Conservation (phyloP, 64 coral and sea anemone genomes). For the Montipora efflorescens region DNA sequence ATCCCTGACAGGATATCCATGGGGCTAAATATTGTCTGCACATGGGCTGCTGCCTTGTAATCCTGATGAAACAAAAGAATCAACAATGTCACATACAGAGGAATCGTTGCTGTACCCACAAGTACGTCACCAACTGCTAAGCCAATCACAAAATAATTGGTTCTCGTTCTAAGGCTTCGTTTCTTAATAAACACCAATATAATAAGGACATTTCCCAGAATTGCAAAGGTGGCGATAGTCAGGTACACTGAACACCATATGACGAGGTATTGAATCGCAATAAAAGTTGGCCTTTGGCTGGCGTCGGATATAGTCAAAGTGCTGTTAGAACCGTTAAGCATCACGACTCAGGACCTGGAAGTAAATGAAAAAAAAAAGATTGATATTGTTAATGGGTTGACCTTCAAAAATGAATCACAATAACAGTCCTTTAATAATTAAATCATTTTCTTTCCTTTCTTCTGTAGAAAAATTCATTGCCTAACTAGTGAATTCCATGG, state of each 20-base stretch:
- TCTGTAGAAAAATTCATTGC: too few relatives aligned
- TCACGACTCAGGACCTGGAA: neutral
- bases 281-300: neutral
- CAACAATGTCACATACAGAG: slow-evolving; percentile 64
- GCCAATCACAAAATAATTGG: slow-evolving; percentile 90
- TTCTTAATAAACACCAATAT: slow-evolving; percentile 88
- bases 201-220: slow-evolving; percentile 81
- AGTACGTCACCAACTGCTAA: slow-evolving; percentile 78
- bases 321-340: slow-evolving; percentile 18
- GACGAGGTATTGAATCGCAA: slow-evolving; percentile 61
- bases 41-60: neutral
- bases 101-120: slow-evolving; percentile 75
- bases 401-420: neutral
- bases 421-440: neutral
- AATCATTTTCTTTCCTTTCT: too few relatives aligned
- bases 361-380: neutral
- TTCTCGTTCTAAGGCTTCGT: slow-evolving; percentile 83
- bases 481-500: too few relatives aligned
- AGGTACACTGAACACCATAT: slow-evolving; percentile 74
- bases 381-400: neutral
- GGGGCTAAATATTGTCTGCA: slow-evolving; percentile 76
- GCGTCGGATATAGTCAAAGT: neutral
- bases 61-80: slow-evolving; percentile 68
- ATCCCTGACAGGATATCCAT: slow-evolving; percentile 91
- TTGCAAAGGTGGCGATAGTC: slow-evolving; percentile 58